Evolutionary conservation across 30 jellyfish, hydroid and myxozoan species (phyloP), one percentile per base, ranked within the genome.

Genomic region (Turritopsis dohrnii): DNA sequence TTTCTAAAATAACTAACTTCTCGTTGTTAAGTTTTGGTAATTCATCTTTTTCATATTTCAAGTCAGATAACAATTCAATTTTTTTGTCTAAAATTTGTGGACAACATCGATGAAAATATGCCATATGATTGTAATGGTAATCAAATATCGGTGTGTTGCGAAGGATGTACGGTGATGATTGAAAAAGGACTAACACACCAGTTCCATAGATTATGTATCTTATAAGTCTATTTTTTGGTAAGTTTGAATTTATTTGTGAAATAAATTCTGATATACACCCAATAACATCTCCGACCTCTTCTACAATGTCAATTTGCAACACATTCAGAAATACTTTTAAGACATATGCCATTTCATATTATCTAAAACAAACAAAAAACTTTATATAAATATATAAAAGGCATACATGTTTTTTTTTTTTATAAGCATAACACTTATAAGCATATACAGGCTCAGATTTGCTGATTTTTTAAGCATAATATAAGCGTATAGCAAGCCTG

Each of bases 211-310:
- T 24, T 9, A 23, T 71, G 23, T 13, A 23, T 24, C 83, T 26
- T 24, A 74, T n/a, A 19, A 74, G 27, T 30, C 60, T 26, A 21
- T 74, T 74, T 74, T 74, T 22, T 74, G 83, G 83, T 74, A 74
- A 30, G 83, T 23, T n/a, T n/a, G 83, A 74, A 74, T 74, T 74
- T 30, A 74, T 24, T 30, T 28, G 28, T 27, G 83, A 74, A 74
- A 74, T n/a, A 16, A 74, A 74, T 30, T 74, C 83, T 23, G 83
- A n/a, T n/a, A 74, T 74, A 16, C 72, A 74, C 23, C 18, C 13
- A 18, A 74, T 13, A 8, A 74, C 0, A 7, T 74, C 83, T 24
- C 30, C 19, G 22, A 69, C 22, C 19, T 69, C 77, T 7, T 69
- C 77, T 7, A 69, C 23, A 23, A 69, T n/a, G 77, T 69, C 77